Evolutionary conservation across 2,113 vertebrate species (phyloP).

Genomic region (Serinus canaria): DNA sequence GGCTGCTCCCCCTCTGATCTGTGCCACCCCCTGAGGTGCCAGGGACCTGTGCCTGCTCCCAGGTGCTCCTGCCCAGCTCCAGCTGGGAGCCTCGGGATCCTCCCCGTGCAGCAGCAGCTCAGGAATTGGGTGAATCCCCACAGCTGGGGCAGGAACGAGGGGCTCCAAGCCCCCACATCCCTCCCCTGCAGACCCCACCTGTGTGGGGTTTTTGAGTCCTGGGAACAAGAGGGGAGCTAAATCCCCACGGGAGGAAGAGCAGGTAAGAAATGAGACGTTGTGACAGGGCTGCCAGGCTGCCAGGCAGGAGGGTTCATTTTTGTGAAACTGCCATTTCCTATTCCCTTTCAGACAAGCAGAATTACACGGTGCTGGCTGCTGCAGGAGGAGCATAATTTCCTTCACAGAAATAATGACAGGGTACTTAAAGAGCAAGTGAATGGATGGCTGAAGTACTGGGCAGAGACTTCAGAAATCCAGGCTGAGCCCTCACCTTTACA

Average conservation of each 20-base stretch:
- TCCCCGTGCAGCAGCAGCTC: background rate
- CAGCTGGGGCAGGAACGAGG: background rate
- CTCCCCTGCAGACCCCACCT: background rate
- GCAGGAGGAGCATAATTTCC: slow-evolving; percentile 34
- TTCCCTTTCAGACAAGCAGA: slow-evolving; percentile 49
- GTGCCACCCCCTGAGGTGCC: background rate
- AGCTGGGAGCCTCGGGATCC: background rate
- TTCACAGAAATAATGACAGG: slow-evolving; percentile 46
- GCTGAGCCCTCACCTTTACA: slow-evolving; percentile 17
- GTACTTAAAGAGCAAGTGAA: slow-evolving; percentile 31
- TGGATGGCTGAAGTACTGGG: slow-evolving; percentile 10
- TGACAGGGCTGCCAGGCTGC: slow-evolving; percentile 41
- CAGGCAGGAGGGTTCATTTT: slow-evolving; percentile 52
- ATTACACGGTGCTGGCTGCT: slow-evolving; percentile 47
- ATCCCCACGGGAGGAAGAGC: background rate
- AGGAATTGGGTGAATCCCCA: background rate
- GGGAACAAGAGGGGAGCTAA: background rate
- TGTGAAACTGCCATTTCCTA: slow-evolving; percentile 40
- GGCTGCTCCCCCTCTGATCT: background rate
- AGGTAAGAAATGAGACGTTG: slow-evolving; percentile 16
- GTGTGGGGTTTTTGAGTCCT: background rate
- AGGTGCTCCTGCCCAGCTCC: background rate
- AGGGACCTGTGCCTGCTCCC: background rate
- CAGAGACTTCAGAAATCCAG: background rate
- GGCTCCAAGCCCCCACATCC: background rate